Evolutionary conservation across 2,113 vertebrate species (phyloP).

Genomic region (Perca flavescens): DNA sequence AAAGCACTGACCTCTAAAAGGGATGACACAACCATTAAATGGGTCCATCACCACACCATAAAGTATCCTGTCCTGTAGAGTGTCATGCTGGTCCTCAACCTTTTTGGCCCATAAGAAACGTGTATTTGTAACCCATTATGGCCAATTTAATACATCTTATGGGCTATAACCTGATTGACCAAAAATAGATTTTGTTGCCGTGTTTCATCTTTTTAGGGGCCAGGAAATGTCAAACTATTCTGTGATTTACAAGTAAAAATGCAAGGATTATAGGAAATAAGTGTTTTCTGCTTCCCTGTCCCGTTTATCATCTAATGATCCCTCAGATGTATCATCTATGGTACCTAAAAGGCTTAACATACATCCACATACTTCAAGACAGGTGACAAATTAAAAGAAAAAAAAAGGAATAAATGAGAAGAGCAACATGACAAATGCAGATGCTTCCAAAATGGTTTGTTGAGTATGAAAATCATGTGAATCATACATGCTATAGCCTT

Average conservation of each 20-base stretch:
- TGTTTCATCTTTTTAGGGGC: neutral
- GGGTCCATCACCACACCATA: neutral
- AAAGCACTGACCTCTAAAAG: slow-evolving; percentile 6
- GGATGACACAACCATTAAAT: slow-evolving; percentile 7
- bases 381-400: slow-evolving; percentile 3
- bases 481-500: neutral
- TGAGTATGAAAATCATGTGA: neutral
- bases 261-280: neutral
- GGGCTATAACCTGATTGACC: neutral
- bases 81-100: neutral
- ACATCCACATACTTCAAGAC: neutral
- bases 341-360: neutral
- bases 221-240: neutral
- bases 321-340: neutral
- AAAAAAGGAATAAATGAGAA: neutral
- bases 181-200: neutral
- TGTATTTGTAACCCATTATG: neutral
- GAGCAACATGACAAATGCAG: neutral
- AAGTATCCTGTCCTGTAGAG: neutral
- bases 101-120: neutral
- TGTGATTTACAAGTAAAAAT: neutral
- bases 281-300: neutral
- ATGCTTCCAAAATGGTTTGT: neutral
- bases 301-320: slow-evolving; percentile 15
- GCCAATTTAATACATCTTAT: slow-evolving; percentile 1